Evolutionary conservation across 2,797 vertebrate species (phyloP).

Genomic region (Cirrhinus molitorella): DNA sequence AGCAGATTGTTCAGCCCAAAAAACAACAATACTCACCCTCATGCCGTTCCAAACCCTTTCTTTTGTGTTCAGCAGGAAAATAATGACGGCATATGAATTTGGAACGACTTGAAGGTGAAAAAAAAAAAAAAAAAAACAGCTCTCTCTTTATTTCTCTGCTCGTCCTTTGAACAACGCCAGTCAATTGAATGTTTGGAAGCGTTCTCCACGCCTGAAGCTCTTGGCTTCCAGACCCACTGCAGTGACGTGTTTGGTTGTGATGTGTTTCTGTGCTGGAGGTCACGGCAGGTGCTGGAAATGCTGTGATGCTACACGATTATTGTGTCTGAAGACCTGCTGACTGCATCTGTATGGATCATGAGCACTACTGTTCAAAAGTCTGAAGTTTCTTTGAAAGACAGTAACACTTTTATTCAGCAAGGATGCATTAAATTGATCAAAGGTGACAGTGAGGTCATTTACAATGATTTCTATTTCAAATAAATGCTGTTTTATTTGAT

Average conservation of each 20-base stretch:
- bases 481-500: not conserved
- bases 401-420: not conserved
- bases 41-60: not conserved
- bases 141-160: conserved; percentile 22
- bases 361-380: not conserved
- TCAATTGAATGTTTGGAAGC: not conserved
- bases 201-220: not conserved
- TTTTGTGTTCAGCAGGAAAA: not conserved
- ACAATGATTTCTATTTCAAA: not conserved
- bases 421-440: not conserved
- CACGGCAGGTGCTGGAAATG: conserved; percentile 19
- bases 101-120: not conserved
- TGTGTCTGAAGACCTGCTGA: not conserved
- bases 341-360: not conserved
- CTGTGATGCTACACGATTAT: not conserved
- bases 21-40: not conserved
- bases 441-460: not conserved
- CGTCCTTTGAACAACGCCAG: not conserved
- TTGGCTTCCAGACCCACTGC: conserved; percentile 3
- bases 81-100: not conserved
- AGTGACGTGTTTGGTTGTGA: not conserved
- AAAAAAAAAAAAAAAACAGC: not conserved
- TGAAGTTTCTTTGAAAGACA: not conserved
- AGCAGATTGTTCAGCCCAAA: not conserved
- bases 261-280: conserved; percentile 23